Evolutionary conservation across 2,888 invertebrate species (phyloP).

Genomic region (Ennomos quercinarius): DNA sequence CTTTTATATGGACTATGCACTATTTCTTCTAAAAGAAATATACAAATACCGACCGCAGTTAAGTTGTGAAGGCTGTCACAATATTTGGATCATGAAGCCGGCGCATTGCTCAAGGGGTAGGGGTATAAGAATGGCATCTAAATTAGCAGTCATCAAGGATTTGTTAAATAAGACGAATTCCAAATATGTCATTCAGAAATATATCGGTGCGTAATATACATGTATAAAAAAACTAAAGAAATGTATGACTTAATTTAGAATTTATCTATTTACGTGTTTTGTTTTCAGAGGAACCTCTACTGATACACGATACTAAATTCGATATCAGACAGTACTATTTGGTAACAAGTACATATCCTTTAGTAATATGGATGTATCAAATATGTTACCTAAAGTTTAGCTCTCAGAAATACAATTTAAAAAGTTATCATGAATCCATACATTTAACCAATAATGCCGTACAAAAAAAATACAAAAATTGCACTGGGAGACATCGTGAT

Average conservation of each 20-base stretch:
- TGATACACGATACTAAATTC: conserved; percentile 95
- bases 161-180: conserved; percentile 84
- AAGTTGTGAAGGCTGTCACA: conserved; percentile 91
- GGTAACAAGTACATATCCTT: conserved; percentile 90
- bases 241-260: not conserved
- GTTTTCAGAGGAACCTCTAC: conserved; percentile 90
- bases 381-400: conserved; percentile 95
- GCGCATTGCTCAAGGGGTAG: conserved; percentile 92
- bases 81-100: conserved; percentile 97
- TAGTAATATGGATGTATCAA: conserved; percentile 95
- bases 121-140: conserved; percentile 92
- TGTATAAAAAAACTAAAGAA: not conserved
- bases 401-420: conserved; percentile 91
- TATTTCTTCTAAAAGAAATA: conserved; percentile 85
- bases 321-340: conserved; percentile 96
- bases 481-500: conserved; percentile 80
- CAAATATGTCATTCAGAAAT: conserved; percentile 94
- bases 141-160: conserved; percentile 89
- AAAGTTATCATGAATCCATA: conserved; percentile 92
- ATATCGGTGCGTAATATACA: conserved; percentile 88
- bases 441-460: conserved; percentile 96
- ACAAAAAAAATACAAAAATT: conserved; percentile 89
- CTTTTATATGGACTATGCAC: conserved; percentile 74
- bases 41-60: conserved; percentile 86
- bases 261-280: conserved; percentile 8